Base-by-base conservation (phyloP, 2,888 invertebrate genomes). In the Campopleginae sp. region DNA sequence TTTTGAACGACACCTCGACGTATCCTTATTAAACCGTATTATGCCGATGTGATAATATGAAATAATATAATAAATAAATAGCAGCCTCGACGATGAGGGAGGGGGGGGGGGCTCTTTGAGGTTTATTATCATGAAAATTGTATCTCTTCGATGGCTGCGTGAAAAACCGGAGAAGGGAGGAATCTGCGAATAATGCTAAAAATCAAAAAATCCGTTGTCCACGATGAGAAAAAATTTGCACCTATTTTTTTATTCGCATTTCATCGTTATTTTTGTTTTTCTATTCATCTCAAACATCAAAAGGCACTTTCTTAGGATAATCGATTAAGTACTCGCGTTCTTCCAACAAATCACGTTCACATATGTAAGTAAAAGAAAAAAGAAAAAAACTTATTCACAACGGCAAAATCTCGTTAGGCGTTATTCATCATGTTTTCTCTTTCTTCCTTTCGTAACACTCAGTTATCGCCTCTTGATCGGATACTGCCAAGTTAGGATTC, bases 261-360 rank as follows among this genome's bases (percentile, higher is more conserved):
- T 8, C 38, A 38, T 10, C 38, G 38, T 71, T 38, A 58, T 46
- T 23, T 12, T 12, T 33, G 33, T 38, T 19, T 42, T 51, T 27
- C 27, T 14, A 23, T 51, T 74, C 61, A 23, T 74, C 80, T 80
- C 80, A 88, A 82, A 54, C 84, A 68, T 85, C 70, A 84, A 86
- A 88, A 88, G 88, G 88, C 88, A 88, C 88, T 88, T 87, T 87
- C 81, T 87, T 88, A 86, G 80, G 78, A 87, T 86, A 82, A 88
- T 82, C 79, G 83, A 84, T 88, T 86, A 88, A 88, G 88, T 87
- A 88, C 87, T 86, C 38, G 31, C 71, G 48, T n/a, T 46, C 70
- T 17, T 33, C 48, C 19, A 51, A 71, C 31, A 19, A 71, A 71
- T 68, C 68, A 46, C 23, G n/a, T 46, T n/a, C 14, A 58, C 27